Conservation (phyloP, 2,888 invertebrate species). For the Ichneumoninae sp. region DNA sequence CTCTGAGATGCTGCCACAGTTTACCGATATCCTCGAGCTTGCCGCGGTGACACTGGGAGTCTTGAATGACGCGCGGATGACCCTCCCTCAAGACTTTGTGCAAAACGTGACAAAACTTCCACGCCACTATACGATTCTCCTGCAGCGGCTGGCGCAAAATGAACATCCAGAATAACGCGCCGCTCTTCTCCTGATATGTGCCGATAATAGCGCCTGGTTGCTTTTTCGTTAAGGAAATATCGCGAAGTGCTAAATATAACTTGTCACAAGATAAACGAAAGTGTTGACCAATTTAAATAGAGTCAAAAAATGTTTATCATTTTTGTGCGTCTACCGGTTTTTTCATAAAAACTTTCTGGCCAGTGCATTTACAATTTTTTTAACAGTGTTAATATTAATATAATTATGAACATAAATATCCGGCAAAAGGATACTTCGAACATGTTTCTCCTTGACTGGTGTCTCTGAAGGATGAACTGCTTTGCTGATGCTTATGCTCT, state of each 20-base stretch:
- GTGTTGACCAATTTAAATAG: too few species aligned
- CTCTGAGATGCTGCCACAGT: slow-evolving; percentile 97
- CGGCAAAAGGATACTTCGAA: slow-evolving; percentile 88
- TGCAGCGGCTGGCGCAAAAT: slow-evolving; percentile 91
- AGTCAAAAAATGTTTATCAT: too few species aligned
- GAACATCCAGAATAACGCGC: slow-evolving; percentile 95
- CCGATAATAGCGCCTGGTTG: slow-evolving; percentile 93
- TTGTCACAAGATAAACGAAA: too few species aligned
- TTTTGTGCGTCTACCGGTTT: too few species aligned
- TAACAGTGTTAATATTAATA: neutral
- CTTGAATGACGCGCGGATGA: slow-evolving; percentile 93
- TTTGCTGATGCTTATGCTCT: slow-evolving; percentile 95
- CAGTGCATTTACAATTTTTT: too few species aligned
- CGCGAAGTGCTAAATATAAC: neutral
- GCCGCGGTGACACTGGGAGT: slow-evolving; percentile 92
- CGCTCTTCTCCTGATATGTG: slow-evolving; percentile 96
- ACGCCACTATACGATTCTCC: slow-evolving; percentile 97
- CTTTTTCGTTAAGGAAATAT: slow-evolving; percentile 40
- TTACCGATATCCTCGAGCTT: slow-evolving; percentile 95
- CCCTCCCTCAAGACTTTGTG: slow-evolving; percentile 98
- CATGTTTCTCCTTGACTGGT: slow-evolving; percentile 99
- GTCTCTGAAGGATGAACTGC: slow-evolving; percentile 96
- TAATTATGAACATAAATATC: slow-evolving; percentile 7
- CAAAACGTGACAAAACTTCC: slow-evolving; percentile 99
- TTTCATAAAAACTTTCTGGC: too few species aligned